Evolutionary conservation across 1,140 invertebrate species (phyloP).

Genomic region (Yoshiicerus persimilis): DNA sequence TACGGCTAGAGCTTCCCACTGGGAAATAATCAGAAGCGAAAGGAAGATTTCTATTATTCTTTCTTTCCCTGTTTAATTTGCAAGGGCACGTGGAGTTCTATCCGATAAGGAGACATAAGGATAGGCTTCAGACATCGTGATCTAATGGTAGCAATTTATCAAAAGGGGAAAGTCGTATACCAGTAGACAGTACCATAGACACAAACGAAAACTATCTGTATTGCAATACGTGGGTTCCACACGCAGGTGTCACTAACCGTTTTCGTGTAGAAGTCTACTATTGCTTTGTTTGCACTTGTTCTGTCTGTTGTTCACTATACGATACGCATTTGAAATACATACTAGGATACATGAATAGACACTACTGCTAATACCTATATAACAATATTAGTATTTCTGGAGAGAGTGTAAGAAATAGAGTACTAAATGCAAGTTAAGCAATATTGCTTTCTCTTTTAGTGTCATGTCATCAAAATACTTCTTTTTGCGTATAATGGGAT

Average conservation of each 20-base stretch:
- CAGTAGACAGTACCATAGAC: neutral
- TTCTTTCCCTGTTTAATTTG: neutral
- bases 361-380: no score
- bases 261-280: neutral
- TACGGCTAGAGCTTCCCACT: neutral
- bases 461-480: neutral
- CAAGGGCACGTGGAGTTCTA: neutral
- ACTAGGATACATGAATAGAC: neutral
- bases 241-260: constrained; percentile 30
- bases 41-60: neutral
- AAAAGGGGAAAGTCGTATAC: constrained; percentile 13
- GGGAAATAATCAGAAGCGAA: constrained; percentile 11
- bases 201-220: neutral
- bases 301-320: neutral
- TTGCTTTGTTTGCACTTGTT: neutral
- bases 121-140: constrained; percentile 18
- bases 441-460: neutral
- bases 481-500: neutral
- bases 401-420: neutral
- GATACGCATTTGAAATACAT: neutral
- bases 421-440: neutral
- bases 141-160: constrained; percentile 30
- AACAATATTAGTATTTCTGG: neutral
- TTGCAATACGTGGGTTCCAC: neutral
- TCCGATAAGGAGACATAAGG: neutral